A percentile compares a stretch with the other conserved stretches of the same genome.
phyloP scores from a whole-genome alignment of 64 coral and sea anemone genomes.

The Platygyra sinensis region DNA sequence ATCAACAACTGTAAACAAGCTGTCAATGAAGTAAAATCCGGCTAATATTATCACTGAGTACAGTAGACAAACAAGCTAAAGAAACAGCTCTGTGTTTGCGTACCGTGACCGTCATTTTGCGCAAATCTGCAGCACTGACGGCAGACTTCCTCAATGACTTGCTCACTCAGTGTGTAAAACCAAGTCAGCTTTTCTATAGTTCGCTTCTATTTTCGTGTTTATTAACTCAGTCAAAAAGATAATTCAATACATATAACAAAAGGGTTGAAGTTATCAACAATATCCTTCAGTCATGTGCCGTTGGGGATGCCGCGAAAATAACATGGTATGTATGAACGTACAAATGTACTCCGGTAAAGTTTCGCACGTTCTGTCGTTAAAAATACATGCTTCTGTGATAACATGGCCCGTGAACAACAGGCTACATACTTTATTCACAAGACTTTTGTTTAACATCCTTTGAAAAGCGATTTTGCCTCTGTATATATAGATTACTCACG shows the following conservation, averaged over 20 bases:
- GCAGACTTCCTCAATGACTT: too few species aligned
- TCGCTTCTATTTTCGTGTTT: not conserved
- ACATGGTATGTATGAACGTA: not conserved
- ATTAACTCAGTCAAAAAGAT: not conserved
- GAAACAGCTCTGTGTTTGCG: not conserved
- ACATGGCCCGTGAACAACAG: too few species aligned
- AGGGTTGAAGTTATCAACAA: not conserved
- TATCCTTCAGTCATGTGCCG: conserved; percentile 6
- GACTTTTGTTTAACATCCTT: too few species aligned
- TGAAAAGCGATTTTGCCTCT: not conserved
- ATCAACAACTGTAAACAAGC: not conserved
- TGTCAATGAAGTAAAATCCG: not conserved
- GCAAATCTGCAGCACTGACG: too few species aligned
- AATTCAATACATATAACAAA: not conserved
- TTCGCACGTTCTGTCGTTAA: too few species aligned
- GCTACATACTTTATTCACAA: too few species aligned
- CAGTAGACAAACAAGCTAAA: not conserved
- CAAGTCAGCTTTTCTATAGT: not conserved
- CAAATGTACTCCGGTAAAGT: too few species aligned
- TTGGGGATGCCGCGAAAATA: conserved; percentile 39
- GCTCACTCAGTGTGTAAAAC: not conserved
- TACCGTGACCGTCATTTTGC: too few species aligned
- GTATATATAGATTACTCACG: not conserved
- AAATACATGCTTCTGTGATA: too few species aligned
- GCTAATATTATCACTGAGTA: not conserved